Evolutionary conservation across 2,888 invertebrate species (phyloP).

Genomic region (Netelia melanura): DNA sequence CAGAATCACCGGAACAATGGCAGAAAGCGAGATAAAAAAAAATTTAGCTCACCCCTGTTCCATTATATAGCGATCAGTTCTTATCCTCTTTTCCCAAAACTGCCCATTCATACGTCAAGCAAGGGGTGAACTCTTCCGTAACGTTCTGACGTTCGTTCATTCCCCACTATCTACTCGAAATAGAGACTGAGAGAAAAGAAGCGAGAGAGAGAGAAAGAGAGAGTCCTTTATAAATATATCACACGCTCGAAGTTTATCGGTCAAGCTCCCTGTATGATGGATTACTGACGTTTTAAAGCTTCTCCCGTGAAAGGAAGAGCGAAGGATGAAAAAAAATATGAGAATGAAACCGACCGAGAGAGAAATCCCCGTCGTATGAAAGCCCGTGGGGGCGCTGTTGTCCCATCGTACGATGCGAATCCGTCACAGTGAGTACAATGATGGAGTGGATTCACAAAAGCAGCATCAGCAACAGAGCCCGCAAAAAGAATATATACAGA

Average conservation of each 20-base stretch:
- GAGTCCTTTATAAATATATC: conserved; percentile 42
- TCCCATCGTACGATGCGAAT: conserved; percentile 44
- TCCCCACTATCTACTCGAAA: conserved; percentile 31
- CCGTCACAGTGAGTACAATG: conserved; percentile 63
- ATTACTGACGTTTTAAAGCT: conserved; percentile 64
- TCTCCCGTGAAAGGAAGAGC: conserved; percentile 21
- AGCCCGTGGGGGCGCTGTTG: conserved; percentile 22
- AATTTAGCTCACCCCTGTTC: conserved; percentile 2
- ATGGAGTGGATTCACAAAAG: conserved; percentile 59
- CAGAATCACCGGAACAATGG: background rate
- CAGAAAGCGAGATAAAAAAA: background rate
- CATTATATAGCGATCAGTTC: conserved; percentile 9
- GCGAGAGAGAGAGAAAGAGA: background rate
- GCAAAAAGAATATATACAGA: conserved; percentile 6
- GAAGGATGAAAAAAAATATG: conserved; percentile 12
- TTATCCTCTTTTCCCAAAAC: background rate
- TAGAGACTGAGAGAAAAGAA: background rate
- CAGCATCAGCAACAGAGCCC: conserved; percentile 39
- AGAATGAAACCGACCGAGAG: conserved; percentile 5
- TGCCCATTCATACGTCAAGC: conserved; percentile 35
- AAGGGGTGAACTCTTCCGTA: conserved; percentile 35
- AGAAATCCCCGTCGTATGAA: conserved; percentile 35
- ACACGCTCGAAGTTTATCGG: conserved; percentile 61
- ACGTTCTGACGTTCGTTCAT: conserved; percentile 41
- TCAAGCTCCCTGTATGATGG: conserved; percentile 61